Evolutionary conservation across 2,797 vertebrate species (phyloP).

Genomic region (Pteronotus mesoamericanus): DNA sequence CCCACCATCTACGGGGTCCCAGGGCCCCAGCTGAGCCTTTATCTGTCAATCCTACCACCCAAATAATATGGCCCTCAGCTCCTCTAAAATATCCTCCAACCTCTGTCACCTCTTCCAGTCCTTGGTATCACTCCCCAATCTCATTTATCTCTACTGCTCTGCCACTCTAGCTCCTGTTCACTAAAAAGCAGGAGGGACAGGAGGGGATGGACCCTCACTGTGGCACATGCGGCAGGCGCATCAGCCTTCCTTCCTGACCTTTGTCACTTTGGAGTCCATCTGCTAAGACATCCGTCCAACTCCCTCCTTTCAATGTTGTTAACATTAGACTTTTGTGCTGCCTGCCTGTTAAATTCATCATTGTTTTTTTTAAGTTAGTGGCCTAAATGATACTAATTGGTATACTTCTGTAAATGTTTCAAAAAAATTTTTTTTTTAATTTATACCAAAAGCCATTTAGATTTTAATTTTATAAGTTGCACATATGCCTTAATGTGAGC

Average conservation of each 20-base stretch:
- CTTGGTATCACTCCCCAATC: background rate
- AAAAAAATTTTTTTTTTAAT: background rate
- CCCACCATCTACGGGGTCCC: background rate
- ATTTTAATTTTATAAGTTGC: conserved; percentile 12
- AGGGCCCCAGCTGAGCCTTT: background rate
- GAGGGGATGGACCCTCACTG: background rate
- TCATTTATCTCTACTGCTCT: background rate
- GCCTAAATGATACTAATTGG: background rate
- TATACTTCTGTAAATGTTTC: background rate
- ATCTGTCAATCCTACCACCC: background rate
- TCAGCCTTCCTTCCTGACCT: background rate
- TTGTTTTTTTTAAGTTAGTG: background rate
- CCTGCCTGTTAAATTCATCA: background rate
- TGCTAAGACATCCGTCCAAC: background rate
- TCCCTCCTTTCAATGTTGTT: background rate
- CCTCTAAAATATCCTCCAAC: background rate
- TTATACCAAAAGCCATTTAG: background rate
- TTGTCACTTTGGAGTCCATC: background rate
- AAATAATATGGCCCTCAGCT: background rate
- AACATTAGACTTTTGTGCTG: background rate
- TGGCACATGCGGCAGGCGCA: background rate
- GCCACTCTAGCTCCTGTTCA: background rate
- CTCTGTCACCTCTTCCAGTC: background rate
- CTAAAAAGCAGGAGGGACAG: background rate
- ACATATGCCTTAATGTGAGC: background rate